These are phyloP conservation scores for Psittacula cyanocephala DNA, from an alignment of 2,113 vertebrate species.

Conservation along the genomic window DNA sequence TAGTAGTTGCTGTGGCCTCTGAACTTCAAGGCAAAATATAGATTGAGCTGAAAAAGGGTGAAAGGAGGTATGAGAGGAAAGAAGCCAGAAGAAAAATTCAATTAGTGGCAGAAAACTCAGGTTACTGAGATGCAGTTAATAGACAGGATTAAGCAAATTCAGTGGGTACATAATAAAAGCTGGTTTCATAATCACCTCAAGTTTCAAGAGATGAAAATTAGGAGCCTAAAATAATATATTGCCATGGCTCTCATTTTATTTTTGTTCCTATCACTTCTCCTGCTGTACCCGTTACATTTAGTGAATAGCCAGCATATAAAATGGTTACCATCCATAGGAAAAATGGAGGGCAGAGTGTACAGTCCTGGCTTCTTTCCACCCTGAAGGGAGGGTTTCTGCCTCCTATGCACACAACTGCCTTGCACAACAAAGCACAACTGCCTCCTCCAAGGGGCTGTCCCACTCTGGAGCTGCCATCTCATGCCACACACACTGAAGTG, in stretches of 20 bases:
- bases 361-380: neutral
- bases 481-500: accelerated
- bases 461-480: neutral
- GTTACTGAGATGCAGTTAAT: neutral
- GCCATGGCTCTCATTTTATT: neutral
- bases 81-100: neutral
- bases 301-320: neutral
- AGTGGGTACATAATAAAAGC: neutral
- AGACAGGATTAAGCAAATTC: neutral
- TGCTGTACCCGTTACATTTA: neutral
- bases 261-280: neutral
- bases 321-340: neutral
- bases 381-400: neutral
- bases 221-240: neutral
- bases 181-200: slow-evolving; percentile 14
- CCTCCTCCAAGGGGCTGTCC: neutral
- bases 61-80: neutral
- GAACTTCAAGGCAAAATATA: neutral
- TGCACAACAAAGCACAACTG: neutral
- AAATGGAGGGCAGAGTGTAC: neutral
- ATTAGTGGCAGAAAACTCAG: neutral
- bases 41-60: neutral
- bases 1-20: neutral
- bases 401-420: neutral
- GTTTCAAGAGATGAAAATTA: neutral